phyloP scores from a whole-genome alignment of 2,113 vertebrate species.

The Rhabdornis inornatus region DNA sequence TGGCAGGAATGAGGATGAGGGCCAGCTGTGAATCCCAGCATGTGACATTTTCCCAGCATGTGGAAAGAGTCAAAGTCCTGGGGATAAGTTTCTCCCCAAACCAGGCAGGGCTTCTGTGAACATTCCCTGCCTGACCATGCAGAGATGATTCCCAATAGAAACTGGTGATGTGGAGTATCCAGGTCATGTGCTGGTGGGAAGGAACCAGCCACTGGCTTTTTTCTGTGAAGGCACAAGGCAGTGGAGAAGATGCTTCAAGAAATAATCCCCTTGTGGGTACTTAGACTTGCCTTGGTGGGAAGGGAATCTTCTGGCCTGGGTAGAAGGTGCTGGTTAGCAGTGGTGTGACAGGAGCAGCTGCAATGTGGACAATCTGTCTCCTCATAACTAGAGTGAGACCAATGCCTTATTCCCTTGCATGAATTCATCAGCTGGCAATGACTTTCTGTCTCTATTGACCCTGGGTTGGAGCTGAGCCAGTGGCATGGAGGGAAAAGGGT shows the following conservation, averaged over 20 bases:
- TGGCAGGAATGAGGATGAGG: neutral
- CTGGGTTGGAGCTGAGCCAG: neutral
- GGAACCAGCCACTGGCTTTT: neutral
- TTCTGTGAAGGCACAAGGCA: neutral
- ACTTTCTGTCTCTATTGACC: conserved; percentile 29
- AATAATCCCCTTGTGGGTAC: no score
- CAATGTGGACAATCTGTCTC: neutral
- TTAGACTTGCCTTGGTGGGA: neutral
- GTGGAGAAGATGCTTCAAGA: neutral
- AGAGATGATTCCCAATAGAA: neutral
- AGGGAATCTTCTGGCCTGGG: neutral
- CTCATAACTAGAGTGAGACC: neutral
- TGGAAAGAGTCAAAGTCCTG: neutral
- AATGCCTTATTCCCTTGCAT: neutral
- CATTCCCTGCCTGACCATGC: neutral
- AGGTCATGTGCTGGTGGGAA: neutral
- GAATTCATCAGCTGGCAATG: neutral
- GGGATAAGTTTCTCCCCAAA: neutral
- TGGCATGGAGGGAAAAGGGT: neutral
- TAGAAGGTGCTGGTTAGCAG: neutral
- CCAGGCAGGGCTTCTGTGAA: neutral
- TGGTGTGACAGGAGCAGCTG: neutral
- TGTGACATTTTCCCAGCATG: neutral
- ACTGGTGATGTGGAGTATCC: neutral
- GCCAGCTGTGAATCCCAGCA: neutral